These are phyloP conservation scores for Eospalax fontanierii DNA, from an alignment of 2,797 vertebrate species.

Conservation along the genomic window DNA sequence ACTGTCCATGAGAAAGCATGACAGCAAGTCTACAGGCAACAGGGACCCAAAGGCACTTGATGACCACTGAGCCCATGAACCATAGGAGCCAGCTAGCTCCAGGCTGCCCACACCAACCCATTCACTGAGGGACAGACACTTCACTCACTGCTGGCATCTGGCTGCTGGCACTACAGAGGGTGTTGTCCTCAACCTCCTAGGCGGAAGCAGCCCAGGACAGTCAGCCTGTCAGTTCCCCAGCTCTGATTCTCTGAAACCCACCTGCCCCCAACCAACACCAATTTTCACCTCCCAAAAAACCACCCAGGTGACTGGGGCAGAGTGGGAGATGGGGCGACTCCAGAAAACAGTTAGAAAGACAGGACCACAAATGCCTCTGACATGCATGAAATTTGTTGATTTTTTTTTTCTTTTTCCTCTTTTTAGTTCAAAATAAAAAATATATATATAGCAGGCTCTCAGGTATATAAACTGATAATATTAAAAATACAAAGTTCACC, in stretches of 20 bases:
- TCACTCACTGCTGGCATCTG: too few relatives aligned
- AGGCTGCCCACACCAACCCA: neutral
- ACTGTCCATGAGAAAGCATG: neutral
- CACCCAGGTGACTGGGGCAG: neutral
- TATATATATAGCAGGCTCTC: conserved; percentile 89
- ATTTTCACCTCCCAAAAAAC: neutral
- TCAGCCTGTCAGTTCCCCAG: neutral
- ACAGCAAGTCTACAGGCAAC: neutral
- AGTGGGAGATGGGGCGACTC: conserved; percentile 78
- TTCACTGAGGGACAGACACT: neutral
- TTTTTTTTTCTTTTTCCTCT: conserved; percentile 47
- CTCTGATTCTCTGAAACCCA: neutral
- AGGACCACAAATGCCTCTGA: conserved; percentile 86
- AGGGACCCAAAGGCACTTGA: neutral
- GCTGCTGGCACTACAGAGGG: neutral
- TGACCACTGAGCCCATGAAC: neutral
- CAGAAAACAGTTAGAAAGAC: conserved; percentile 87
- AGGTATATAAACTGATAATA: conserved; percentile 92
- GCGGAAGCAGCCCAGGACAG: neutral
- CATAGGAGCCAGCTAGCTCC: neutral
- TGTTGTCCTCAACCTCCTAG: neutral
- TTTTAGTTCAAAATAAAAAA: conserved; percentile 89
- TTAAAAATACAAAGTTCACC: conserved; percentile 94
- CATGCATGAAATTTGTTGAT: neutral
- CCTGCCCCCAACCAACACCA: neutral